Base-by-base conservation (phyloP, 2,113 vertebrate species). In the Noctilio leporinus region DNA sequence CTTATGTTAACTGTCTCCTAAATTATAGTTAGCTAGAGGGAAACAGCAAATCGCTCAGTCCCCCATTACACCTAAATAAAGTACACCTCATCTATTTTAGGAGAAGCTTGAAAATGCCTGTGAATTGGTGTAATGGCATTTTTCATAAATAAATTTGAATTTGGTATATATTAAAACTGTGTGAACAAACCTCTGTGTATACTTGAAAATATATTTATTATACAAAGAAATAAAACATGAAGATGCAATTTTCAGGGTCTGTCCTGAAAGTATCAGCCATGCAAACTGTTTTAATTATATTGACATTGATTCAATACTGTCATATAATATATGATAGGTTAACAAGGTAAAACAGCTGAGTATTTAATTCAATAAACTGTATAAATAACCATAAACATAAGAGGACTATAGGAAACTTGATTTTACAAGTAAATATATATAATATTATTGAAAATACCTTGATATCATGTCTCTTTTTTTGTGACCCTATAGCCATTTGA, bases 21-120 rank as follows among this genome's bases (percentile, higher is more conserved):
- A 92, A 95, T 96, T 92, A 95, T 26, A 84, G 35, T 80, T 89
- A 83, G 75, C 85, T 81, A 75, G 38, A 85, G n/a, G 47, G 77
- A 93, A 92, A 70, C 30, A 80, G 49, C 33, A 95, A 72, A 82
- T 81, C 2, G 1, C 49, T 47, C 47, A 92, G 20, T 97, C 70
- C 67, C 40, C 11, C 73, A 85, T 87, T 70, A 89, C 47, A 69
- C 43, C 57, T 95, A 90, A 96, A 87, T 93, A 90, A 95, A 86
- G 51, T 92, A 92, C 28, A 87, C 40, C 10, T 78, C 70, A 81
- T 95, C 22, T 85, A 57, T 88, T 93, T 95, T 73, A 69, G 78
- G 51, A 91, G 33, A 69, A 93, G 24, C 35, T 73, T 69, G 28
- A 64, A 94, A 82, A 19, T 92, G 26, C 30, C 53, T 77, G 33